phyloP scores from a whole-genome alignment of 2,888 invertebrate species.

The Notocelia uddmanniana region DNA sequence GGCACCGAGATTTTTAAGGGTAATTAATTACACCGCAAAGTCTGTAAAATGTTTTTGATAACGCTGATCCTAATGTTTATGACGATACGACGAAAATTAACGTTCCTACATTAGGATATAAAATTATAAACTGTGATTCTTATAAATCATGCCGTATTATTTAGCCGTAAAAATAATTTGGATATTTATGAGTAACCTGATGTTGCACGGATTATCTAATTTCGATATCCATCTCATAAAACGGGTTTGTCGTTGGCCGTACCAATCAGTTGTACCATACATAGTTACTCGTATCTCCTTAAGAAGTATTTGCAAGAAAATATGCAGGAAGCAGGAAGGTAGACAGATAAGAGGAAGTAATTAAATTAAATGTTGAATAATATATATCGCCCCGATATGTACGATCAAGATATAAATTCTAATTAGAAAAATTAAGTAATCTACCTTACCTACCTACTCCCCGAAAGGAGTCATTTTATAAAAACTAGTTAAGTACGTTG shows the following conservation, averaged over 20 bases:
- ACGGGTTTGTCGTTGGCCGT: conserved; percentile 26
- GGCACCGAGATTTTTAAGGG: conserved; percentile 25
- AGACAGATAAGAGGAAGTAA: conserved; percentile 3
- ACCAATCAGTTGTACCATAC: conserved; percentile 37
- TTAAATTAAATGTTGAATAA: not conserved
- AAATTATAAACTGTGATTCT: not conserved
- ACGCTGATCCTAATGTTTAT: conserved; percentile 21
- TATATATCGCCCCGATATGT: not conserved
- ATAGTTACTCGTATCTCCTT: conserved; percentile 28
- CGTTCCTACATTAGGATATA: not conserved
- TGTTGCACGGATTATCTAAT: conserved; percentile 22
- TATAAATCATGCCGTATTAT: conserved; percentile 3
- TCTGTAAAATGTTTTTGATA: conserved; percentile 22
- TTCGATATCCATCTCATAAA: conserved; percentile 30
- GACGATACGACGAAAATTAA: conserved; percentile 15
- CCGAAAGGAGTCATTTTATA: no score
- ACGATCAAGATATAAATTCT: not conserved
- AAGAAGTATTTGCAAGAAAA: conserved; percentile 14
- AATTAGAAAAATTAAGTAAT: not conserved
- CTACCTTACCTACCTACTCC: not conserved
- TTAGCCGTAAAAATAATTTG: not conserved
- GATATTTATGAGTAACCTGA: conserved; percentile 7
- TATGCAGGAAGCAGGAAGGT: conserved; percentile 23
- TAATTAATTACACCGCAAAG: conserved; percentile 29
- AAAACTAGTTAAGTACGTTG: no score